These are phyloP conservation scores for Pseudorectes ferrugineus DNA, from an alignment of 2,113 vertebrate genomes.

Conservation along the genomic window DNA sequence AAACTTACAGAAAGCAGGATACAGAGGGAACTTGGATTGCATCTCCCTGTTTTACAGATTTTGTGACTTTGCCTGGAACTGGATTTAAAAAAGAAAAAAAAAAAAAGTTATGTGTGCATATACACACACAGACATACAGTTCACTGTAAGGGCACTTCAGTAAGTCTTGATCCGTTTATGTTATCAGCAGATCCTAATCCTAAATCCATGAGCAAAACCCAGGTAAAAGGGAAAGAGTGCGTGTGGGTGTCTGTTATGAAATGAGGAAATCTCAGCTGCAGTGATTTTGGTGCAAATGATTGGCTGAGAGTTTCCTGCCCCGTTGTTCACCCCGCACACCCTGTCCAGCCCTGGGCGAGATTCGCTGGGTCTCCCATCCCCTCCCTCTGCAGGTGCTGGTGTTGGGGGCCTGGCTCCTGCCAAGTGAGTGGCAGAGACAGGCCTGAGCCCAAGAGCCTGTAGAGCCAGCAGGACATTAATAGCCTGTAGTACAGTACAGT, in stretches of 20 bases:
- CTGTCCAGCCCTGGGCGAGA: background rate
- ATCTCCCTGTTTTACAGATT: background rate
- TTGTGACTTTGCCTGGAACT: background rate
- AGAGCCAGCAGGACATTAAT: background rate
- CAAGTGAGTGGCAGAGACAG: constrained; percentile 34
- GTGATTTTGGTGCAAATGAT: background rate
- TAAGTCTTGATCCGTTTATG: constrained; percentile 49
- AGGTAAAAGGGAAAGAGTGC: background rate
- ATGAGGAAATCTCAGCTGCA: background rate
- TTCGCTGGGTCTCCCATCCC: background rate
- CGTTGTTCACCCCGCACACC: background rate
- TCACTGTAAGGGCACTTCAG: constrained; percentile 21
- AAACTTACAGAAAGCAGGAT: background rate
- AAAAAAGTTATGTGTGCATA: background rate
- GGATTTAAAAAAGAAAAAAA: background rate
- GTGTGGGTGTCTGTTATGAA: background rate
- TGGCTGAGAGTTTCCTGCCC: rapidly evolving
- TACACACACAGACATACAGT: background rate
- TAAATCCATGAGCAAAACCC: background rate
- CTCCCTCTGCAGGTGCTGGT: background rate
- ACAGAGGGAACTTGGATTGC: background rate
- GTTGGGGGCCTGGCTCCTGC: background rate
- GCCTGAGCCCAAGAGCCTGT: background rate
- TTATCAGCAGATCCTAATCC: constrained; percentile 53
- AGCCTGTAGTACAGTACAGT: constrained; percentile 9